Evolutionary conservation across 2,797 vertebrate genomes (phyloP).

Genomic region (Ctenosaura bakeri): DNA sequence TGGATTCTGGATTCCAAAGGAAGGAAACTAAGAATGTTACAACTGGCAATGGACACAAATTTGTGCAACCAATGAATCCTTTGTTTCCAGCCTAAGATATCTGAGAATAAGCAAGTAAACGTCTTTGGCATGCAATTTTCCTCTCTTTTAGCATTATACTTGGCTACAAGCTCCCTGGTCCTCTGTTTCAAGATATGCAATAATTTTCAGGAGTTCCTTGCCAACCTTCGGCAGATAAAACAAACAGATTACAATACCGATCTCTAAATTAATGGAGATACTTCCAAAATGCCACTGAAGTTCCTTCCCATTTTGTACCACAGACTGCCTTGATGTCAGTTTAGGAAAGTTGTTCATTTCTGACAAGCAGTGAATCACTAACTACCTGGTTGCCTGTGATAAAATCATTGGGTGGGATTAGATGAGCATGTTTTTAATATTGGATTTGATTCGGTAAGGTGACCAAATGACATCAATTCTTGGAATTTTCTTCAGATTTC

Average conservation of each 20-base stretch:
- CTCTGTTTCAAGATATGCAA: background rate
- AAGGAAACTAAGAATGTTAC: constrained; percentile 27
- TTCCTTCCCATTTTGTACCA: background rate
- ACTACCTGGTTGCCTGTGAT: background rate
- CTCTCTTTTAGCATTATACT: background rate
- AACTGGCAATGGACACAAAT: constrained; percentile 5
- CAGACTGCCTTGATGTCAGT: background rate
- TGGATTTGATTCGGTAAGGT: background rate
- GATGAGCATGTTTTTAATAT: background rate
- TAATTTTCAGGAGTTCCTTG: background rate
- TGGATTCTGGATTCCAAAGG: constrained; percentile 26
- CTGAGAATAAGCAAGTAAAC: background rate
- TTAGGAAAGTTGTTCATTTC: background rate
- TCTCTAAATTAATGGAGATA: background rate
- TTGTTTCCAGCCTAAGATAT: constrained; percentile 2
- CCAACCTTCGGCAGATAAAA: background rate
- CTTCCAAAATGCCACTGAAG: background rate
- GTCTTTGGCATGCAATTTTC: background rate
- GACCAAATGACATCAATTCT: background rate
- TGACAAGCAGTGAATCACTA: too few relatives aligned
- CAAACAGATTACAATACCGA: too few relatives aligned
- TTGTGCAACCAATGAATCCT: constrained; percentile 18
- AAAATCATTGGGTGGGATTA: background rate
- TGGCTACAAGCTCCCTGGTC: background rate
- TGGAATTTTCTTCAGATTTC: background rate